phyloP scores from a whole-genome alignment of 2,797 vertebrate genomes.

The Galago senegalensis region DNA sequence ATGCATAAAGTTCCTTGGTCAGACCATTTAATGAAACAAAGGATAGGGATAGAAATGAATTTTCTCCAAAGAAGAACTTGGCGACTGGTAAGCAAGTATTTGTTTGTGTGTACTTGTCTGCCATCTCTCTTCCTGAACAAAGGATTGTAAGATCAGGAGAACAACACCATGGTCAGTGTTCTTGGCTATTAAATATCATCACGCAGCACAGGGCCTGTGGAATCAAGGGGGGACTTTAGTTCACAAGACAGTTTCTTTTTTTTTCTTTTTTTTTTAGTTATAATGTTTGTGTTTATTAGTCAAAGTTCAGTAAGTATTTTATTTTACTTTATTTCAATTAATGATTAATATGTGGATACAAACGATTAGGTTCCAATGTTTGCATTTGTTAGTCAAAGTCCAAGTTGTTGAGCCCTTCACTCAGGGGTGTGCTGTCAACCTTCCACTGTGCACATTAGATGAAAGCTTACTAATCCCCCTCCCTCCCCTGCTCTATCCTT shows the following conservation, averaged over 20 bases:
- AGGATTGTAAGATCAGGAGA: background rate
- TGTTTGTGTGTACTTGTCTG: background rate
- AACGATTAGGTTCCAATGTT: too few relatives aligned
- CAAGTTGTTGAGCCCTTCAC: too few relatives aligned
- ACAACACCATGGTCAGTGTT: background rate
- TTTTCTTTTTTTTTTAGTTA: too few relatives aligned
- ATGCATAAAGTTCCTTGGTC: background rate
- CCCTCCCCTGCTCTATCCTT: too few relatives aligned
- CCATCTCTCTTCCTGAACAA: background rate
- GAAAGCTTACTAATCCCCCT: too few relatives aligned
- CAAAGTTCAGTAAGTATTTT: too few relatives aligned
- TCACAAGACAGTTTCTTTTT: background rate
- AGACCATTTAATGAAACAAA: slow-evolving; percentile 10
- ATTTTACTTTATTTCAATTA: too few relatives aligned
- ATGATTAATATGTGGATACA: too few relatives aligned
- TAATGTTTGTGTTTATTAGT: too few relatives aligned
- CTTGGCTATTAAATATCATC: background rate
- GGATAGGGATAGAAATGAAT: background rate
- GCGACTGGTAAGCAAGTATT: background rate
- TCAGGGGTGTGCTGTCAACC: too few relatives aligned
- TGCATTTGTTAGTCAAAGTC: too few relatives aligned
- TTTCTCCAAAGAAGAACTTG: slow-evolving; percentile 23
- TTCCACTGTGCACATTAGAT: too few relatives aligned
- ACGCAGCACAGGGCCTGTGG: background rate
- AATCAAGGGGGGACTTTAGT: background rate